Conservation (phyloP, 2,888 invertebrate genomes). For the Beris morrisii region DNA sequence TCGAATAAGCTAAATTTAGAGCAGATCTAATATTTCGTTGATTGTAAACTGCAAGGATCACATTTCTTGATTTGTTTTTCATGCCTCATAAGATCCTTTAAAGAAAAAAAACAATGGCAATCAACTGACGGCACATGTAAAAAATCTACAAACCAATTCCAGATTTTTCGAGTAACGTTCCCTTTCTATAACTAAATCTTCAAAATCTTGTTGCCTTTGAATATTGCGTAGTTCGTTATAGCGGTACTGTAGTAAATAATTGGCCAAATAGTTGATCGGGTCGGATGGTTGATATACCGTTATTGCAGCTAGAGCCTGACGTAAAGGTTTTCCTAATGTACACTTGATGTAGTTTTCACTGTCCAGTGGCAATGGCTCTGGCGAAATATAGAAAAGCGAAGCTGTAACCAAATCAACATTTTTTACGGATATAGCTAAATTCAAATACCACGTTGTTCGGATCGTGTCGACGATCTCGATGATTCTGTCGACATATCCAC, state of each 20-base stretch:
- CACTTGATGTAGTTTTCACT: constrained; percentile 35
- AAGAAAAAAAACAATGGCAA: neutral
- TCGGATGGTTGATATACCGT: constrained; percentile 38
- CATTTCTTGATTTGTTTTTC: constrained; percentile 2
- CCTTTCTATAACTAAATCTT: constrained; percentile 34
- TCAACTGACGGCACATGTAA: neutral
- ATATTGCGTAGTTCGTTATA: constrained; percentile 34
- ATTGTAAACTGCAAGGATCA: constrained; percentile 3
- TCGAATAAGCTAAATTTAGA: too few species aligned
- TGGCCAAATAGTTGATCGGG: constrained; percentile 40
- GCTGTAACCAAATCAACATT: neutral
- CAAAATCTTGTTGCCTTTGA: constrained; percentile 34
- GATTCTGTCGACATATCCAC: too few species aligned
- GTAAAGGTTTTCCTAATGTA: constrained; percentile 32
- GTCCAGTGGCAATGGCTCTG: constrained; percentile 9
- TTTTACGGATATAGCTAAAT: neutral
- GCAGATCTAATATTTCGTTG: neutral
- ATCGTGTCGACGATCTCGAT: too few species aligned
- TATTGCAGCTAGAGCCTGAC: constrained; percentile 38
- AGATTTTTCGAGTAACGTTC: constrained; percentile 3
- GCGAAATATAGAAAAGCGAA: neutral
- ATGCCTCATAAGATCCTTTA: constrained; percentile 1
- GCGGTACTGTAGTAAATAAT: constrained; percentile 39
- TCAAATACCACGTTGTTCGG: too few species aligned
- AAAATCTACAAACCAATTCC: neutral